Evolutionary conservation across 2,797 vertebrate genomes (phyloP).

Genomic region (Schizopygopsis pylzovi): DNA sequence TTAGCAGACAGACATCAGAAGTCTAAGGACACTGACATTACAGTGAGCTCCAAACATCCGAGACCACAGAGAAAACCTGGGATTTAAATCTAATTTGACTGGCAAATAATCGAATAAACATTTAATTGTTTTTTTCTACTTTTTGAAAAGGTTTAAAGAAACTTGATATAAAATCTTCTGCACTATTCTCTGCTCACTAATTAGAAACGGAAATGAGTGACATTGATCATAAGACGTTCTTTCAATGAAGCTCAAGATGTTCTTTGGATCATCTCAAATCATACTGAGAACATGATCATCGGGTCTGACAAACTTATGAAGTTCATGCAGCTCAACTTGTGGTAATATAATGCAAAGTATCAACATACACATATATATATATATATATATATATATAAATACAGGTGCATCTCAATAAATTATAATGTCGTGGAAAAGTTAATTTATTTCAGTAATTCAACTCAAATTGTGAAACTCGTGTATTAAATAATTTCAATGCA

Average conservation of each 20-base stretch:
- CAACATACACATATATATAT: background rate
- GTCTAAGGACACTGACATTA: constrained; percentile 22
- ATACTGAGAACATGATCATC: background rate
- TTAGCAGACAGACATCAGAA: constrained; percentile 32
- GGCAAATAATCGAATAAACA: background rate
- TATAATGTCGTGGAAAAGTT: too few species aligned
- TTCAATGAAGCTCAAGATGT: background rate
- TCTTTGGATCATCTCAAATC: background rate
- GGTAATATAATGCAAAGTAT: background rate
- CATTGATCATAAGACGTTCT: background rate
- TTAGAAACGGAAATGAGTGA: background rate
- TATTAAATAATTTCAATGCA: too few species aligned
- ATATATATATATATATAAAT: too few species aligned
- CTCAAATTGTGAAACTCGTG: too few species aligned
- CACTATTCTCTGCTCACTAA: background rate
- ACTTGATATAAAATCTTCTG: background rate
- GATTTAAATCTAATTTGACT: constrained; percentile 5
- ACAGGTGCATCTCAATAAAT: too few species aligned
- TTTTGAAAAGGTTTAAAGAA: background rate
- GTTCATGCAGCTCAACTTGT: background rate
- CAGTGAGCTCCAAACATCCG: background rate
- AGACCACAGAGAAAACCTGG: background rate
- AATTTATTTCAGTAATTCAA: too few species aligned
- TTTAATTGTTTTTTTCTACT: background rate
- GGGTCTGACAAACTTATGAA: background rate